Conservation (phyloP, 1,140 invertebrate genomes). For the Gyrodactylus bullatarudis region DNA sequence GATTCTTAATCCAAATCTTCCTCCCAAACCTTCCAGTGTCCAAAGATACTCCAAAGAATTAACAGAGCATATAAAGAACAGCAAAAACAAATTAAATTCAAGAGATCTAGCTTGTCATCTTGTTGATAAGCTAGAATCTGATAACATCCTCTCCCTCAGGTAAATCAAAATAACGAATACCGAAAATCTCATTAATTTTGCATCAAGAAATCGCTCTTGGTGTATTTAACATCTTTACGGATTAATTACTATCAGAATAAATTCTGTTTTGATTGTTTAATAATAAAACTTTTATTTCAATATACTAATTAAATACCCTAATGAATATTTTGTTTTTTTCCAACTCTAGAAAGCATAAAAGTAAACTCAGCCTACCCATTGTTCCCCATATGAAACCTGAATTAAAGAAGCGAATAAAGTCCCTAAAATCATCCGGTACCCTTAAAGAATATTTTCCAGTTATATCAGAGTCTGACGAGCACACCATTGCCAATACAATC, state of each 20-base stretch:
- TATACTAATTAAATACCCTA: not conserved
- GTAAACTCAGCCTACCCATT: not conserved
- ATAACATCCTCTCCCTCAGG: not conserved
- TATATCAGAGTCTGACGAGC: not conserved
- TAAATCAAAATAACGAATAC: not conserved
- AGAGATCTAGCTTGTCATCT: not conserved
- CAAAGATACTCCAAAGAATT: not conserved
- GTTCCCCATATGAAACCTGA: not conserved
- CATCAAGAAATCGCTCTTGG: not conserved
- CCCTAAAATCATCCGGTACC: not conserved
- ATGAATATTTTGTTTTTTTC: not conserved
- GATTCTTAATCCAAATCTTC: not conserved
- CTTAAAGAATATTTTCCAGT: not conserved
- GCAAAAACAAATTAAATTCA: no score
- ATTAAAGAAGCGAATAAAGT: not conserved
- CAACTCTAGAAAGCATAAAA: not conserved
- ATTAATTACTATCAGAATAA: not conserved
- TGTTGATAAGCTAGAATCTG: not conserved
- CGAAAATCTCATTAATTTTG: not conserved
- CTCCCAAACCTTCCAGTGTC: not conserved
- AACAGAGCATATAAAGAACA: not conserved
- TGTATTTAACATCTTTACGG: not conserved
- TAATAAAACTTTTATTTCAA: not conserved
- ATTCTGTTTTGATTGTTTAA: not conserved
- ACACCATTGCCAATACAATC: not conserved